Conservation (phyloP, 2,113 vertebrate species). For the Chaetura pelagica region DNA sequence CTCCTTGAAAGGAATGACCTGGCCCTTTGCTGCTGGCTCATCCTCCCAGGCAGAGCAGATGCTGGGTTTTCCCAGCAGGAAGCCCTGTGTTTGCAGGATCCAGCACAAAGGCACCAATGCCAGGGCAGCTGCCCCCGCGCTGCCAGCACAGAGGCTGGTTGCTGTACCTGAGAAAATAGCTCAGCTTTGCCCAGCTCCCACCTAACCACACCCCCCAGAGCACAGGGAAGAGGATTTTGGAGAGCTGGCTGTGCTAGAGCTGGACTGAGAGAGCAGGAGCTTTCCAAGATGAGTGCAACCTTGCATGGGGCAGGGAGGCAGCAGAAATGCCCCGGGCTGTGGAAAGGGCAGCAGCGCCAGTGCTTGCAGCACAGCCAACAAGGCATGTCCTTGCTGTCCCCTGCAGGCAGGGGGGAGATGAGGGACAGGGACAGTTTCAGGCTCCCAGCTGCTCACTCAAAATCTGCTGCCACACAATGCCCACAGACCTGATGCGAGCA, state of each 20-base stretch:
- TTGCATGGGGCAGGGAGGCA: neutral
- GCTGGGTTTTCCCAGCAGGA: constrained; percentile 31
- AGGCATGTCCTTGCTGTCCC: neutral
- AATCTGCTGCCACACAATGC: accelerated
- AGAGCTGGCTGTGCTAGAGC: neutral
- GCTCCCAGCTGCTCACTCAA: neutral
- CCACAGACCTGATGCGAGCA: neutral
- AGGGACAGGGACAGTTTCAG: neutral
- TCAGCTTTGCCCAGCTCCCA: neutral
- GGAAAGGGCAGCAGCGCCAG: accelerated
- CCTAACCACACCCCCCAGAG: neutral
- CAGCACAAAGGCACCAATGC: neutral
- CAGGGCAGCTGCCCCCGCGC: neutral
- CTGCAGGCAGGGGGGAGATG: accelerated
- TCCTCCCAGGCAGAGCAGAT: neutral
- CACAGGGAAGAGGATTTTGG: neutral
- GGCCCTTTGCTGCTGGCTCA: neutral
- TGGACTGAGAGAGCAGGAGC: neutral
- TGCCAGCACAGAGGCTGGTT: neutral
- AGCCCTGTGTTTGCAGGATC: neutral
- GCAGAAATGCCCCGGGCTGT: accelerated
- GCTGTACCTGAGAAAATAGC: neutral
- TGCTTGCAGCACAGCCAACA: neutral
- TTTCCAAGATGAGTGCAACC: neutral
- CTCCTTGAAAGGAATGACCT: neutral